Base-by-base conservation (phyloP, 2,888 invertebrate species). In the Tinea pellionella region DNA sequence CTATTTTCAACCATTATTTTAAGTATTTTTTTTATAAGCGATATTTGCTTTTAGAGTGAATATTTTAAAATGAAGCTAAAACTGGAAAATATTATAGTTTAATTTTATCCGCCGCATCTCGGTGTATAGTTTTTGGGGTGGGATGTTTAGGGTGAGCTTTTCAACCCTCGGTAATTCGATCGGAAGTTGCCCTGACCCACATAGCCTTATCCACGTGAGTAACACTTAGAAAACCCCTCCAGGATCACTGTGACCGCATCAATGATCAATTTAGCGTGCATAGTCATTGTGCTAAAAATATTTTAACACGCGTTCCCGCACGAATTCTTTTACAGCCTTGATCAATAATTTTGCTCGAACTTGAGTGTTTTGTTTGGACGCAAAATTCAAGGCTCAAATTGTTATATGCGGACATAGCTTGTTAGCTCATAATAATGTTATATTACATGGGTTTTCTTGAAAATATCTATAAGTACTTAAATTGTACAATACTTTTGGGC, bases 121-220 rank as follows among this genome's bases (percentile, higher is more conserved):
- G 9, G 15, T 15, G 15, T 47, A 47, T 15, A 16, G 13, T 47
- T 47, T 47, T 47, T 47, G 47, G 47, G 47, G 16, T 18, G 53
- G 24, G 53, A 53, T 24, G 24, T 53, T 53, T 53, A 53, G 53
- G 53, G 53, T 47, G 53, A 53, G 24, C 53, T 11, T 53, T 53
- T 53, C 53, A 53, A 53, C 53, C 53, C 53, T 53, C 53, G 9
- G 53, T 53, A 53, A 53, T 53, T 53, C 53, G 53, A 53, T 53
- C 53, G 53, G 53, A 53, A 53, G 18, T 53, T 53, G 53, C 12
- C 53, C 53, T 53, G 53, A 53, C 53, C 53, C 53, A 53, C 24
- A 53, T 53, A 53, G 24, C 53, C 16, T 18, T 24, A 24, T 53
- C 53, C 53, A 53, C 53, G 24, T 53, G 53, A 24, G 53, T 53